Evolutionary conservation across 2,113 vertebrate genomes (phyloP), one percentile per base, ranked within the genome.

Genomic region (Grallaria varia): DNA sequence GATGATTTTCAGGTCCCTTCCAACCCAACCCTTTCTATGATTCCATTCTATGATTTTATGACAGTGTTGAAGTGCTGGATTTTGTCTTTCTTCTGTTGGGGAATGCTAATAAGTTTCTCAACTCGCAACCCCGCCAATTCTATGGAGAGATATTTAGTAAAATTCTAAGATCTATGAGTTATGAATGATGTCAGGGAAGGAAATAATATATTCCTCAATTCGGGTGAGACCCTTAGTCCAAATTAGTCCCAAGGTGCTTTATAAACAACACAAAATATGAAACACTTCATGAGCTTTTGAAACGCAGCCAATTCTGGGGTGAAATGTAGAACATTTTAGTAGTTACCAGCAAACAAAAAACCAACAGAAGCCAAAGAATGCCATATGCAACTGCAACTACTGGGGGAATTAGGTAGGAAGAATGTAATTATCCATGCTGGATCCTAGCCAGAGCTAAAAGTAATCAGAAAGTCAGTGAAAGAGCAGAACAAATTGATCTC

Each of bases 361-460:
- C 6, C 64, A 94, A 45, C 52, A 92, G 71, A 55, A 96, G 87
- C 56, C 69, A 73, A 94, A 93, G 37, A 88, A 77, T 74, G 69
- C 67, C 78, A 84, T 72, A 86, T 90, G 93, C 80, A 94, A 80
- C 80, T 79, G 83, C 87, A 93, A 79, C 73, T 92, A 60, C 63
- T 30, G 58, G 42, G 69, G 42, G 77, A 95, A 91, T 92, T 84
- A 91, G 66, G 73, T 28, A 78, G 67, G 58, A 90, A 92, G 87
- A 89, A 96, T 66, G 82, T 72, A 94, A 96, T 95, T 90, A 95
- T 62, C 83, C 74, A 28, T 24, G 44, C 35, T 91, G 88, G 76
- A 89, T 79, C 84, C 62, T 73, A 90, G 76, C 85, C 93, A 96
- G 76, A 64, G 62, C 69, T 81, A 77, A 58, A 95, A 96, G 86